Percentiles rank a stretch among this genome's conserved stretches.
Conservation (phyloP, 2,888 invertebrate genomes). For the Hedya salicella region DNA sequence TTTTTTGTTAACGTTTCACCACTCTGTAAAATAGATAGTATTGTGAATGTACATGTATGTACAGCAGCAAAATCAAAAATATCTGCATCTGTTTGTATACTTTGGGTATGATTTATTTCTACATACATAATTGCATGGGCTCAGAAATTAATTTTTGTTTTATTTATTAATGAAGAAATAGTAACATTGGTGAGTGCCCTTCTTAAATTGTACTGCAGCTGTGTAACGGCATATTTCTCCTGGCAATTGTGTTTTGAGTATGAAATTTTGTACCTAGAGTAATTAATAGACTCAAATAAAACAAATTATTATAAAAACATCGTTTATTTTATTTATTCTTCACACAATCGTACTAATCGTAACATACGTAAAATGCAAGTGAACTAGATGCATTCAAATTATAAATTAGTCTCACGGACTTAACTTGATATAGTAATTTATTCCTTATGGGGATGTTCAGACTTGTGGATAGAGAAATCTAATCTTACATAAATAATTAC, state of each 20-base stretch:
- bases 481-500: conserved; percentile 97
- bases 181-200: no score
- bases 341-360: no score
- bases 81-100: no score
- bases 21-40: no score
- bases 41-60: no score
- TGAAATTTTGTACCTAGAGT: conserved; percentile 22
- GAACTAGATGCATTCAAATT: conserved; percentile 59
- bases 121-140: no score
- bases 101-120: no score
- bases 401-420: conserved; percentile 48
- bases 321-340: conserved; percentile 56
- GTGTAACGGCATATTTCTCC: not conserved
- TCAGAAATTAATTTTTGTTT: no score
- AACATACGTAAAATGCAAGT: conserved; percentile 64
- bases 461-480: conserved; percentile 96
- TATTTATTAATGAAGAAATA: no score
- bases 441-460: conserved; percentile 85
- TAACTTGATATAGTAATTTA: conserved; percentile 57
- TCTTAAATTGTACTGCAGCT: no score
- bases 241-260: not conserved
- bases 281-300: conserved; percentile 28
- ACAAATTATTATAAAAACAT: conserved; percentile 49
- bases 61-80: no score
- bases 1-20: no score